Evolutionary conservation across 2,888 invertebrate genomes (phyloP).

Genomic region (Flexamia atlantica): DNA sequence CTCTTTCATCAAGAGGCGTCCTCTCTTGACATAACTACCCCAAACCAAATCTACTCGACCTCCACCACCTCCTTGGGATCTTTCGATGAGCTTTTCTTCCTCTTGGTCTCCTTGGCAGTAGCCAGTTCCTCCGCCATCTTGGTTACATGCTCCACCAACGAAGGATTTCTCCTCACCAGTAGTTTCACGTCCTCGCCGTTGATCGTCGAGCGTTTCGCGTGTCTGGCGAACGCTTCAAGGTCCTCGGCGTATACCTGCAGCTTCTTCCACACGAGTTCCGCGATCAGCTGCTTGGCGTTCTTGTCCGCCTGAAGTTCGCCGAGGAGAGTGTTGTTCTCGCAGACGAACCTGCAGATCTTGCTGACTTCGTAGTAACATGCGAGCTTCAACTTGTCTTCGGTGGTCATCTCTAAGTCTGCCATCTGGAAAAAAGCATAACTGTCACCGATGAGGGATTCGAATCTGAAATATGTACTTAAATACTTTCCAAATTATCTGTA

Average conservation of each 20-base stretch:
- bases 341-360: constrained; percentile 78
- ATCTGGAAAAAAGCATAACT: neutral
- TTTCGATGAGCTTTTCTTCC: constrained; percentile 11
- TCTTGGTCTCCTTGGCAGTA: constrained; percentile 9
- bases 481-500: too few species aligned
- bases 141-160: constrained; percentile 74
- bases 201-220: constrained; percentile 81
- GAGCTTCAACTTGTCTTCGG: constrained; percentile 77
- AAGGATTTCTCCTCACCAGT: constrained; percentile 79
- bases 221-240: constrained; percentile 83
- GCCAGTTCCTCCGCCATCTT: constrained; percentile 43
- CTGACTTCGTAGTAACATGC: constrained; percentile 78
- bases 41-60: neutral
- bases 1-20: too few species aligned
- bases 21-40: too few species aligned
- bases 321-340: constrained; percentile 74
- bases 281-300: constrained; percentile 79
- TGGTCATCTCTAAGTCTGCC: neutral
- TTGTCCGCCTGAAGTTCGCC: constrained; percentile 75
- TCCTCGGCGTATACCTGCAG: constrained; percentile 78
- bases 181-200: constrained; percentile 82
- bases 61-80: constrained; percentile 10
- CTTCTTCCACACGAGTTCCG: constrained; percentile 80
- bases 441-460: too few species aligned
- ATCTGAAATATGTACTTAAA: too few species aligned